phyloP scores from a whole-genome alignment of 1,140 invertebrate species.

The Drosophila tropicalis region DNA sequence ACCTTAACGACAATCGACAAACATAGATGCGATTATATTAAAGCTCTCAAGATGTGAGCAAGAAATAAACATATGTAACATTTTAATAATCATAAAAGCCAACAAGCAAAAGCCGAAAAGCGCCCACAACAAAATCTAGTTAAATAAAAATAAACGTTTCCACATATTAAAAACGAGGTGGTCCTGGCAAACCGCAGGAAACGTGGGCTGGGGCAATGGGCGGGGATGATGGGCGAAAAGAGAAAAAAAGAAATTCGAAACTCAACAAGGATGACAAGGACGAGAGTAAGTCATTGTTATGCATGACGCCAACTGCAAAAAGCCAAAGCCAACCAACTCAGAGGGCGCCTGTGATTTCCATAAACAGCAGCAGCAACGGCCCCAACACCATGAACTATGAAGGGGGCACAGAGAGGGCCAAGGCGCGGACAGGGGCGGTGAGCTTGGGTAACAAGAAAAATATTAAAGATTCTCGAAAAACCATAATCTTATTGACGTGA shows the following conservation, averaged over 20 bases:
- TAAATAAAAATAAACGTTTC: conserved; percentile 58
- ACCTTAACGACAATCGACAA: not conserved
- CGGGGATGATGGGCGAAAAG: conserved; percentile 4
- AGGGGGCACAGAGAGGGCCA: not conserved
- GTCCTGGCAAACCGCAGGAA: not conserved
- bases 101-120: conserved; percentile 56
- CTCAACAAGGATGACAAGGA: conserved; percentile 24
- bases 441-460: conserved; percentile 55
- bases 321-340: conserved; percentile 57
- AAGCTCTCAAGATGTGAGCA: conserved; percentile 18
- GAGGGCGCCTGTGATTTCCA: conserved; percentile 65
- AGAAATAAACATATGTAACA: conserved; percentile 59
- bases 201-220: conserved; percentile 19
- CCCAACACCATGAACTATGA: conserved; percentile 52
- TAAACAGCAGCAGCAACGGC: conserved; percentile 49
- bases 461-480: conserved; percentile 79
- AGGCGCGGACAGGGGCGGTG: not conserved
- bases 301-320: conserved; percentile 68
- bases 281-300: conserved; percentile 74
- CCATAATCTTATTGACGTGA: conserved; percentile 83
- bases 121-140: conserved; percentile 51
- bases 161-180: conserved; percentile 70
- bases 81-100: conserved; percentile 78
- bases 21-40: conserved; percentile 9
- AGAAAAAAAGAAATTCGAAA: conserved; percentile 42